Evolutionary conservation across 2,113 vertebrate species (phyloP).

Genomic region (Scomber scombrus): DNA sequence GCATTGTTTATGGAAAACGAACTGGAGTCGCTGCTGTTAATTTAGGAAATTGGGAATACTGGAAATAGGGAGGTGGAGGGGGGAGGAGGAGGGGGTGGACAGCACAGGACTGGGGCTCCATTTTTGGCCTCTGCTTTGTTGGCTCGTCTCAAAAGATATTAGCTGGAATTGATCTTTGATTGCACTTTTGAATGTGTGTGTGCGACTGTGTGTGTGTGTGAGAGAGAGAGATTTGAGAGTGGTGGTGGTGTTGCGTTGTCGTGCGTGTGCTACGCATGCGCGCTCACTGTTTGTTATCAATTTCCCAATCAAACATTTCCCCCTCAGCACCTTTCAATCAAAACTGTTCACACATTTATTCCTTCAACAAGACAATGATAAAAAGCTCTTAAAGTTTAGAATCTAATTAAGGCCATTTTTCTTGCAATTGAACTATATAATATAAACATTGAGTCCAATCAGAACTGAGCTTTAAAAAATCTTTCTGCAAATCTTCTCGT

Average conservation of each 20-base stretch:
- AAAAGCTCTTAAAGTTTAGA: not conserved
- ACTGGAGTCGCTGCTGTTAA: slow-evolving; percentile 71
- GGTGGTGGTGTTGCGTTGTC: too few relatives aligned
- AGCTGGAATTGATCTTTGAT: slow-evolving; percentile 63
- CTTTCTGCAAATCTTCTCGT: slow-evolving; percentile 57
- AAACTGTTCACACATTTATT: not conserved
- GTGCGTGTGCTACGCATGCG: not conserved
- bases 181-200: slow-evolving; percentile 38
- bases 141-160: slow-evolving; percentile 59
- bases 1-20: slow-evolving; percentile 85
- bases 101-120: slow-evolving; percentile 34
- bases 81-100: not conserved
- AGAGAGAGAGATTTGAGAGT: too few relatives aligned
- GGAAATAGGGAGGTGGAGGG: not conserved
- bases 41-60: slow-evolving; percentile 59
- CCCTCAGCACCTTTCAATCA: not conserved
- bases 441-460: slow-evolving; percentile 28
- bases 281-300: not conserved
- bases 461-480: slow-evolving; percentile 43
- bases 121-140: slow-evolving; percentile 63
- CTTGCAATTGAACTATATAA: slow-evolving; percentile 9
- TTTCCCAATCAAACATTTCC: slow-evolving; percentile 7
- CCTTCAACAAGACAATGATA: not conserved
- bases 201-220: not conserved
- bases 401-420: not conserved